A percentile compares a stretch with the other conserved stretches of the same genome.
These are phyloP conservation scores for Drosophila macrothrix DNA, from an alignment of 2,888 invertebrate genomes.

Conservation along the genomic window DNA sequence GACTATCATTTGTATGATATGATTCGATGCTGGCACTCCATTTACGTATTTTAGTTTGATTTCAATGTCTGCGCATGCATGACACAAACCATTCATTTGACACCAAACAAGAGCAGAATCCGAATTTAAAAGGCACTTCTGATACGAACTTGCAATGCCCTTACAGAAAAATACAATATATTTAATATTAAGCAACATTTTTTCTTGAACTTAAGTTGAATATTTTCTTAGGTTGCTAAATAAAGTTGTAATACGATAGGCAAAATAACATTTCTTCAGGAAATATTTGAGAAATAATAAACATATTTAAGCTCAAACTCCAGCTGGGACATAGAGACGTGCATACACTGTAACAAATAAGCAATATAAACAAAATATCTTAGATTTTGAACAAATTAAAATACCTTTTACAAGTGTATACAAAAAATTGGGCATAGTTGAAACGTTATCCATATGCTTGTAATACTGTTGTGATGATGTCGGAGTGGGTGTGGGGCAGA, in stretches of 20 bases:
- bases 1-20: constrained; percentile 54
- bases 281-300: neutral
- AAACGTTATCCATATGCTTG: constrained; percentile 32
- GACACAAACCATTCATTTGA: constrained; percentile 71
- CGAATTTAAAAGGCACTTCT: neutral
- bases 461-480: neutral
- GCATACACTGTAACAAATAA: neutral
- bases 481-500: neutral
- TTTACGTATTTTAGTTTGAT: constrained; percentile 58
- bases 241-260: neutral
- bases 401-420: neutral
- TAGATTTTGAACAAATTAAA: neutral
- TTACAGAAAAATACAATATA: neutral
- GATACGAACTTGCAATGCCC: neutral
- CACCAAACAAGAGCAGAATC: constrained; percentile 7
- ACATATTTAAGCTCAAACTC: neutral
- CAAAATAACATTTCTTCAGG: neutral
- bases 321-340: too few species aligned
- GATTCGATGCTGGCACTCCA: constrained; percentile 37
- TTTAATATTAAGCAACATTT: neutral
- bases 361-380: neutral
- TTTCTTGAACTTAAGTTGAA: neutral
- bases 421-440: constrained; percentile 12
- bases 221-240: neutral
- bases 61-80: constrained; percentile 66